Evolutionary conservation across 2,797 vertebrate species (phyloP), one percentile per base, ranked within the genome.

Genomic region (Enteromius afrohamiltoni): DNA sequence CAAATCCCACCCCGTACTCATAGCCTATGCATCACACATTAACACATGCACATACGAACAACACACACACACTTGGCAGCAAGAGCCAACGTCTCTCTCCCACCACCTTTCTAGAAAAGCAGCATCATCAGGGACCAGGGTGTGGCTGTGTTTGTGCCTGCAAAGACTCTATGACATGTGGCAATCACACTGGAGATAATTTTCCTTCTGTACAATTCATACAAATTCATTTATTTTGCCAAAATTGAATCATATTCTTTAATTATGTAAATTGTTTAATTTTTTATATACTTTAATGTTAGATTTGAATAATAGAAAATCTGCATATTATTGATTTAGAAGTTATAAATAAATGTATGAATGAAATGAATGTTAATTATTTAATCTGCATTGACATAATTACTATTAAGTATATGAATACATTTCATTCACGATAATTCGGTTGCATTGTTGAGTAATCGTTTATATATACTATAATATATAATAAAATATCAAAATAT

Each of bases 31-130:
- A 62, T 84, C 73, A 68, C 77, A 83, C 51, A 79, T 62, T 75
- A 47, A 77, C 77, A 83, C 62, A 82, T 74, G 77, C 47, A 53
- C 60, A 76, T 23, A 26, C 29, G 21, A 21, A 21, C 47, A 34
- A 21, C 70, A 74, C 7, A 64, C 37, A 74, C 69, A 42, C 40
- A 47, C 65, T 65, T 71, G 62, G 71, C 60, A 0, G 29, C 26
- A 75, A 64, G 29, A 87, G 89, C 79, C 90, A 91, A 90, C 86
- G 86, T 88, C 86, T 85, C 86, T 91, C 84, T 86, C 69, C 77
- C 80, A 83, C 88, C 89, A 90, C 85, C 88, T 91, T 86, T 85
- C 84, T 79, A 87, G 84, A 86, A 73, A 82, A 88, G 87, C 62
- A 73, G 17, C 79, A 84, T 81, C 91, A 90, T 92, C 82, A 83